These are phyloP conservation scores for Carpatolechia fugitivella DNA, from an alignment of 2,888 invertebrate genomes.

Conservation along the genomic window DNA sequence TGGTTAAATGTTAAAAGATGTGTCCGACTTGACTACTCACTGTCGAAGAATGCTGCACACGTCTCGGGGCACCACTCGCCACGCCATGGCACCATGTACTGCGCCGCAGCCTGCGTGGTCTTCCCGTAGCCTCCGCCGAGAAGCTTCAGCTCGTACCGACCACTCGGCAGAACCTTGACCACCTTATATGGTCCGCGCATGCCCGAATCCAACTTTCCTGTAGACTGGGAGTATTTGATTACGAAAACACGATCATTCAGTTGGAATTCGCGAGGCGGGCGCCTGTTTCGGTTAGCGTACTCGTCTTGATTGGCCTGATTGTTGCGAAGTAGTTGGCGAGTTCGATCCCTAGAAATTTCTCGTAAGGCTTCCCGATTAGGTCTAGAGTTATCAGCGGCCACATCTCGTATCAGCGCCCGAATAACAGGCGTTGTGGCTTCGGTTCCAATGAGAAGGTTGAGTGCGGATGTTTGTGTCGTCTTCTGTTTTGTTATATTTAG, in stretches of 20 bases:
- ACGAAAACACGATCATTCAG: constrained; percentile 24
- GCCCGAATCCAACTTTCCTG: constrained; percentile 18
- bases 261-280: constrained; percentile 5
- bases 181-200: constrained; percentile 10
- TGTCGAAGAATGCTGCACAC: neutral
- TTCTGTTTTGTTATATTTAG: neutral
- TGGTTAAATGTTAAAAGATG: no score
- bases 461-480: neutral
- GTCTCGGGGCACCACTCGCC: constrained; percentile 4
- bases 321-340: no score
- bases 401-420: neutral
- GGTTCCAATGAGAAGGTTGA: constrained; percentile 6
- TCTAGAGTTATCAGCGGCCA: neutral
- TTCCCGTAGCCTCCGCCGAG: constrained; percentile 23
- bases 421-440: neutral
- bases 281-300: neutral
- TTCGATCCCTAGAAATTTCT: neutral
- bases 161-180: constrained; percentile 5
- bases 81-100: constrained; percentile 24
- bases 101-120: constrained; percentile 23
- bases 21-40: no score
- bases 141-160: constrained; percentile 18
- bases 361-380: neutral
- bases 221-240: constrained; percentile 14
- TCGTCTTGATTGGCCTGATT: neutral